A percentile compares a stretch with the other conserved stretches of the same genome.
phyloP scores from a whole-genome alignment of 2,113 vertebrate species.

The Archilochus colubris region DNA sequence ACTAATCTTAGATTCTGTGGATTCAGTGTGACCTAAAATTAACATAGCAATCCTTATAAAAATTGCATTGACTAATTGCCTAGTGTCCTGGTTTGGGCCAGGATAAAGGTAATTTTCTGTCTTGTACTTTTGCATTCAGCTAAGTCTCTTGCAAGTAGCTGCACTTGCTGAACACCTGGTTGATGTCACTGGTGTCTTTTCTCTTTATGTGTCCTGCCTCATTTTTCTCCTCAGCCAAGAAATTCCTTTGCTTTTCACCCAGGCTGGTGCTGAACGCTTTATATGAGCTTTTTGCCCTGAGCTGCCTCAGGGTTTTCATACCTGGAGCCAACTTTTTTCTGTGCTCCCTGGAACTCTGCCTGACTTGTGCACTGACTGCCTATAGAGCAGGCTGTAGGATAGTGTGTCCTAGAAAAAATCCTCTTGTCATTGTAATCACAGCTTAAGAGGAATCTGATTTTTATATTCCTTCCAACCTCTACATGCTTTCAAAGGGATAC shows the following conservation, averaged over 20 bases:
- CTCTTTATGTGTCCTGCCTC: background rate
- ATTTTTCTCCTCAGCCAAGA: background rate
- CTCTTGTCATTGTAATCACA: background rate
- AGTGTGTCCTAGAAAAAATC: background rate
- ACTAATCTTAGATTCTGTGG: background rate
- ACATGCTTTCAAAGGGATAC: background rate
- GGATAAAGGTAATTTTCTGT: too few species aligned
- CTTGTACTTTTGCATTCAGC: too few species aligned
- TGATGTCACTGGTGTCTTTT: background rate
- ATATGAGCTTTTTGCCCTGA: background rate
- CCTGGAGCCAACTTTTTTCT: background rate
- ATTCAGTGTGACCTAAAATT: background rate
- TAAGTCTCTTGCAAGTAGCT: too few species aligned
- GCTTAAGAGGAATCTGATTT: background rate
- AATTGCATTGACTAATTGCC: background rate
- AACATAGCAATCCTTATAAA: background rate
- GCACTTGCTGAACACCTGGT: background rate
- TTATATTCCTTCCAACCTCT: background rate
- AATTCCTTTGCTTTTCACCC: background rate
- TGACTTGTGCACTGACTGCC: background rate
- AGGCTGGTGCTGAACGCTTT: background rate
- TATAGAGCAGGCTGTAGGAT: background rate
- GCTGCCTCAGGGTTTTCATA: background rate
- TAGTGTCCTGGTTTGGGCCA: too few species aligned
- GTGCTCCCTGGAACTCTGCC: background rate